Evolutionary conservation across 1,140 invertebrate species (phyloP), one percentile per base, ranked within the genome.

Genomic region (Drosophila aff.): DNA sequence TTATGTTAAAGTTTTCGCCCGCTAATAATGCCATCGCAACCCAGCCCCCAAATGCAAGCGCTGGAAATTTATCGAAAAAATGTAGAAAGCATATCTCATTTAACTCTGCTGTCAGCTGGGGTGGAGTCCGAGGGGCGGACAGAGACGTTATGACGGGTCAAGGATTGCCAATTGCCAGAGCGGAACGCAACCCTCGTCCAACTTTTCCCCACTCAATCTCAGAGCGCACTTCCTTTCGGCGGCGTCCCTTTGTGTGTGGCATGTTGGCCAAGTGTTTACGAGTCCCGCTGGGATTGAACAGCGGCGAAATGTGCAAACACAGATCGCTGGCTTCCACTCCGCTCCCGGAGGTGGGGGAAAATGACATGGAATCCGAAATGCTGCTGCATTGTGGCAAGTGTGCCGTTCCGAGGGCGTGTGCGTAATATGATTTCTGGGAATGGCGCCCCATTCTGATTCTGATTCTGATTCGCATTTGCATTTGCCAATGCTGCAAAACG

Each of bases 21-120:
- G 68, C 74, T 86, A 85, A 90, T 90, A 84, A 90, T 90, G 81
- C 83, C 75, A 84, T 89, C 61, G 63, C 65, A 21, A 5, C 18
- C 31, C 13, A 18, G 46, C n/a, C 31, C 13, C 47, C 47, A 28
- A 21, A 60, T 31, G 64, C 63, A 66, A 68, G 69, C 63, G 43
- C 33, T 57, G 50, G 31, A 75, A 89, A 90, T 89, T 89, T 89
- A 89, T 89, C 84, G 84, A 79, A 90, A 89, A 89, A 89, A 89
- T 90, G 85, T 90, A 79, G 83, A 80, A 90, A 89, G 85, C 84
- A 89, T 89, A 89, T 90, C 84, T 89, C 84, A 89, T 89, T 89
- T 89, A 89, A 84, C 84, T 81, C 53, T 65, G 68, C 73, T 87
- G 84, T 83, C 82, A 85, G 64, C 58, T 36, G 44, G 40, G 40